A percentile compares a stretch with the other conserved stretches of the same genome.
phyloP scores from a whole-genome alignment of 2,113 vertebrate genomes.

The Aptenodytes forsteri region DNA sequence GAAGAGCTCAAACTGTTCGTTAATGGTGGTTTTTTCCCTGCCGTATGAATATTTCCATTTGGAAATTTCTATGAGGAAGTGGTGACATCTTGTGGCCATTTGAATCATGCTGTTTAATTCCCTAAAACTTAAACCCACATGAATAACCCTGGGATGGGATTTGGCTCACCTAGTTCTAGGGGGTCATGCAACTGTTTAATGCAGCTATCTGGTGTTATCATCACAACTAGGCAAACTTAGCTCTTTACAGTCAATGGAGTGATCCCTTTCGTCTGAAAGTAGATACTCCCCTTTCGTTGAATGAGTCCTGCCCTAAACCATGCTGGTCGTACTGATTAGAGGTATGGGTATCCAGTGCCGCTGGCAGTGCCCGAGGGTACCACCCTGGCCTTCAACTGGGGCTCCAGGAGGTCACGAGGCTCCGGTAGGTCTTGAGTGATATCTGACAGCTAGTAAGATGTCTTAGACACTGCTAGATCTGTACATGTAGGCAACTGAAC shows the following conservation, averaged over 20 bases:
- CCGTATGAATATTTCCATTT: rapidly evolving
- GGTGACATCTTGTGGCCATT: conserved; percentile 40
- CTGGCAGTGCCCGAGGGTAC: background rate
- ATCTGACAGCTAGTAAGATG: background rate
- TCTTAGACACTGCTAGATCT: background rate
- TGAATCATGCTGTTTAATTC: background rate
- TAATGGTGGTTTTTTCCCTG: background rate
- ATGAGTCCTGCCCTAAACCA: background rate
- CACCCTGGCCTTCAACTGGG: background rate
- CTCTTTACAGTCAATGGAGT: background rate
- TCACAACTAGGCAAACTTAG: background rate
- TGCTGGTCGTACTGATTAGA: background rate
- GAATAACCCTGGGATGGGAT: background rate
- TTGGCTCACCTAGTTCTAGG: background rate
- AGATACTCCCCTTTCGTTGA: background rate
- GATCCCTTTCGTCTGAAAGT: background rate
- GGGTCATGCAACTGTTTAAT: background rate
- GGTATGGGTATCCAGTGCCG: background rate
- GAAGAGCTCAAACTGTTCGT: background rate
- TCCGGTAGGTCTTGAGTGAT: background rate
- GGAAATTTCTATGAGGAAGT: background rate
- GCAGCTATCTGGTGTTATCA: background rate
- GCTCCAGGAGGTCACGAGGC: background rate
- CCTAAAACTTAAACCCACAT: rapidly evolving
- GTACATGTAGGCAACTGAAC: background rate